Evolutionary conservation across 1,140 invertebrate genomes (phyloP).

Genomic region (Drosophila subobscura): DNA sequence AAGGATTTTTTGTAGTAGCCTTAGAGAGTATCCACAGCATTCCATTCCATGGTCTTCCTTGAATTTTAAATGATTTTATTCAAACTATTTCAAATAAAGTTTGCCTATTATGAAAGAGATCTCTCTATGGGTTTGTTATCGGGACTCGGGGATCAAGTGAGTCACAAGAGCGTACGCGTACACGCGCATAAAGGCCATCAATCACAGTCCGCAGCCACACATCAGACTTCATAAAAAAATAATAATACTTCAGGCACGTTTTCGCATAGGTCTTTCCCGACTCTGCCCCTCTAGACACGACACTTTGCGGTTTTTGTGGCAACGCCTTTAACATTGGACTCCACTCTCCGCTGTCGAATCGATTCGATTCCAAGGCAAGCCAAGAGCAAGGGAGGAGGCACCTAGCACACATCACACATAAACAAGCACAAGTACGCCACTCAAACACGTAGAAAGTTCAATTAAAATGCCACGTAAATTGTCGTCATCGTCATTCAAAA

Average conservation of each 20-base stretch:
- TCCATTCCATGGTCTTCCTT: slow-evolving; percentile 80
- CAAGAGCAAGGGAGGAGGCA: slow-evolving; percentile 12
- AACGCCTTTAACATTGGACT: slow-evolving; percentile 58
- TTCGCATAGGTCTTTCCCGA: slow-evolving; percentile 41
- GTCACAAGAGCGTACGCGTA: slow-evolving; percentile 16
- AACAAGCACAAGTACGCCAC: slow-evolving; percentile 45
- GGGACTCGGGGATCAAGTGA: slow-evolving; percentile 35
- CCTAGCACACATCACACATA: no score
- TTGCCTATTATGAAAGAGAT: slow-evolving; percentile 50
- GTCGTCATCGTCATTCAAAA: slow-evolving; percentile 55
- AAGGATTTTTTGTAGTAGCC: slow-evolving; percentile 42
- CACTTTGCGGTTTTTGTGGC: slow-evolving; percentile 49
- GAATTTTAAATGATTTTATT: slow-evolving; percentile 73
- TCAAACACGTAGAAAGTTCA: slow-evolving; percentile 80
- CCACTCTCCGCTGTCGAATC: slow-evolving; percentile 54
- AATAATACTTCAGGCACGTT: slow-evolving; percentile 72
- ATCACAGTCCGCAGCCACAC: slow-evolving; percentile 46
- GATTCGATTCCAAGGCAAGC: slow-evolving; percentile 9
- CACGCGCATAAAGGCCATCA: slow-evolving; percentile 53
- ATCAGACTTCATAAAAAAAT: slow-evolving; percentile 10
- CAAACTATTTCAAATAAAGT: slow-evolving; percentile 71
- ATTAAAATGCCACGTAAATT: slow-evolving; percentile 77
- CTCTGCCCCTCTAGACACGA: slow-evolving; percentile 37
- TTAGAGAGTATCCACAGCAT: slow-evolving; percentile 47
- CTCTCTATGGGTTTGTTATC: not conserved